Percentiles rank a stretch among this genome's conserved stretches.
Conservation (phyloP, 2,888 invertebrate species). For the Maniola hyperantus region DNA sequence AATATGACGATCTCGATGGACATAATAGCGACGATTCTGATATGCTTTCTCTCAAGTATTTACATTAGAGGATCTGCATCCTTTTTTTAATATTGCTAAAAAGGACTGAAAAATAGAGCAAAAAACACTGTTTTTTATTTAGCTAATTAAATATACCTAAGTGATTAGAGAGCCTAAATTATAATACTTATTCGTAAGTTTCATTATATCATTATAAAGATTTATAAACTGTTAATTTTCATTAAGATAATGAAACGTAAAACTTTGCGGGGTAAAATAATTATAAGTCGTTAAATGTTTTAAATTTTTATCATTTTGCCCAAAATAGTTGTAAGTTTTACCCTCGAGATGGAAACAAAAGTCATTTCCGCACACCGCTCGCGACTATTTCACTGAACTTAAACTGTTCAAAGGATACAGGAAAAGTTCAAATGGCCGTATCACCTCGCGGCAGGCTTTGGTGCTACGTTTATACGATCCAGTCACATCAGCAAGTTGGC, state of each 20-base stretch:
- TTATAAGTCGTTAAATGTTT: constrained; percentile 1
- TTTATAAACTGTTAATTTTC: background rate
- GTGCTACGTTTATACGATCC: background rate
- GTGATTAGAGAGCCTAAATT: too few species aligned
- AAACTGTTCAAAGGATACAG: constrained; percentile 22
- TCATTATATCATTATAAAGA: background rate
- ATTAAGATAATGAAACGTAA: background rate
- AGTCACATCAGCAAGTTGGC: too few species aligned
- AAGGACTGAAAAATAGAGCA: too few species aligned
- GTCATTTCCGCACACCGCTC: constrained; percentile 7
- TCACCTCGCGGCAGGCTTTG: constrained; percentile 11
- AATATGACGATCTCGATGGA: too few species aligned
- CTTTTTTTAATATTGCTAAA: too few species aligned
- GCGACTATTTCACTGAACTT: constrained; percentile 19
- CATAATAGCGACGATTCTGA: too few species aligned
- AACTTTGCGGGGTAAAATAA: background rate
- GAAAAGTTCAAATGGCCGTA: constrained; percentile 17
- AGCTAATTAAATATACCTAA: too few species aligned
- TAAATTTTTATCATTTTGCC: background rate
- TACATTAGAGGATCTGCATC: too few species aligned
- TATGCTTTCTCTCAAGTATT: too few species aligned
- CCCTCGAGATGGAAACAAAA: constrained; percentile 7
- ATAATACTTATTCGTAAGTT: too few species aligned
- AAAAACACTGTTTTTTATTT: too few species aligned
- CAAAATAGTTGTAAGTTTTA: constrained; percentile 4